phyloP scores from a whole-genome alignment of 2,113 vertebrate species.

The Clarias batrachus region DNA sequence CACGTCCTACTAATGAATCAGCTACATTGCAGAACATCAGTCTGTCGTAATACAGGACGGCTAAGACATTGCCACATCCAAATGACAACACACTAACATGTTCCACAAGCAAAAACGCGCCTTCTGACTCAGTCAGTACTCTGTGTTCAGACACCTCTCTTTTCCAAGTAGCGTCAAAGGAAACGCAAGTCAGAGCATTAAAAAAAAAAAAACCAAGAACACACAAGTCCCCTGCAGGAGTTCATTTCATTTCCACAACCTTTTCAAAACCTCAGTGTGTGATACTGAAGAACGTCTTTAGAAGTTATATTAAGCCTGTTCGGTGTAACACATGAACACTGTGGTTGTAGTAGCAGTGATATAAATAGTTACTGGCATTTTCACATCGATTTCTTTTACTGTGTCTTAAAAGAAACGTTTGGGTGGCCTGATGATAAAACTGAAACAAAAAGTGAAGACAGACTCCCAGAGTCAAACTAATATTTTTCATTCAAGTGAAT shows the following conservation, averaged over 20 bases:
- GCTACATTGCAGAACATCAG: conserved; percentile 31
- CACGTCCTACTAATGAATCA: not conserved
- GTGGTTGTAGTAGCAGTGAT: not conserved
- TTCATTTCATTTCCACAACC: not conserved
- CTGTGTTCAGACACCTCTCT: not conserved
- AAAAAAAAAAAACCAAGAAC: not conserved
- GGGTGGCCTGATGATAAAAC: not conserved
- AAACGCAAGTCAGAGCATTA: not conserved
- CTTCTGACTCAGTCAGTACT: conserved; percentile 20
- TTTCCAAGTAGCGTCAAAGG: not conserved
- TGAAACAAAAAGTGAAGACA: not conserved
- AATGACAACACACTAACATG: conserved; percentile 9
- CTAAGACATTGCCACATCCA: not conserved
- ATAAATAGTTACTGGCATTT: too few species aligned
- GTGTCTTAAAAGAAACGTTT: not conserved
- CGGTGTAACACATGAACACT: not conserved
- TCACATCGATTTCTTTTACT: too few species aligned
- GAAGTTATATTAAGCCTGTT: not conserved
- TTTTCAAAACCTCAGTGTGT: not conserved
- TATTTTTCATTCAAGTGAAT: not conserved
- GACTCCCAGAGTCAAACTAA: not conserved
- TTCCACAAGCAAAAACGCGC: conserved; percentile 25
- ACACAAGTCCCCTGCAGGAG: not conserved
- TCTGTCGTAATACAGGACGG: not conserved
- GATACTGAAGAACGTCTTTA: not conserved